A percentile compares a stretch with the other conserved stretches of the same genome.
These are phyloP conservation scores for Drosophila burlai DNA, from an alignment of 1,140 invertebrate genomes.

Conservation along the genomic window DNA sequence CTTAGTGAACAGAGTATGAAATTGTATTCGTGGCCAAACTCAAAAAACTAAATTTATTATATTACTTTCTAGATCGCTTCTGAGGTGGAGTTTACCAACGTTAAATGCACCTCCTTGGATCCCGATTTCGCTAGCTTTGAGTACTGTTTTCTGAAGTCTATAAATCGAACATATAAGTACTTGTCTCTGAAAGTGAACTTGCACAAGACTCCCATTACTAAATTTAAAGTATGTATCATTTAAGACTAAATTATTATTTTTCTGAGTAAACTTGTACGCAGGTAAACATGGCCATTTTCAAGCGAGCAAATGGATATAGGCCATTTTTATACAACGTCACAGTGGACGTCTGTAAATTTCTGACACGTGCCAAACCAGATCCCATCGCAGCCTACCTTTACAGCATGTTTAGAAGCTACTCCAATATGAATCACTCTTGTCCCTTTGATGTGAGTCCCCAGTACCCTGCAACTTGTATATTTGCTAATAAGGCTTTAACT, in stretches of 20 bases:
- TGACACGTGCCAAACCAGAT: not conserved
- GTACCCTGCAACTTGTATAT: not conserved
- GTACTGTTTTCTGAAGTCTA: not conserved
- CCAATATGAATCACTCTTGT: conserved; percentile 4
- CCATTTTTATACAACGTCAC: not conserved
- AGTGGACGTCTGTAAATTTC: not conserved
- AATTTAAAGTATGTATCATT: not conserved
- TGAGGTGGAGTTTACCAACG: conserved; percentile 1
- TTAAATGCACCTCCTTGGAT: not conserved
- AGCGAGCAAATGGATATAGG: not conserved
- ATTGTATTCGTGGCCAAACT: not conserved
- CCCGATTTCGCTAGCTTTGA: not conserved
- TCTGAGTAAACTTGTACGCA: not conserved
- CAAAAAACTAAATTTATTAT: not conserved
- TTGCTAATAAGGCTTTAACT: too few species aligned
- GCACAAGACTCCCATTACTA: conserved; percentile 2
- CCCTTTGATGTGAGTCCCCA: not conserved
- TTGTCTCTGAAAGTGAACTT: not conserved
- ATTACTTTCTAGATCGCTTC: not conserved
- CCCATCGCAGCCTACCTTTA: not conserved
- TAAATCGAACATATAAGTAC: conserved; percentile 4
- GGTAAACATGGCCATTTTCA: not conserved
- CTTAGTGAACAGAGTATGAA: not conserved
- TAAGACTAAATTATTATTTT: not conserved
- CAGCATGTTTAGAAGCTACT: not conserved